Conservation (phyloP, 2,888 invertebrate genomes). For the Syrphus vitripennis region DNA sequence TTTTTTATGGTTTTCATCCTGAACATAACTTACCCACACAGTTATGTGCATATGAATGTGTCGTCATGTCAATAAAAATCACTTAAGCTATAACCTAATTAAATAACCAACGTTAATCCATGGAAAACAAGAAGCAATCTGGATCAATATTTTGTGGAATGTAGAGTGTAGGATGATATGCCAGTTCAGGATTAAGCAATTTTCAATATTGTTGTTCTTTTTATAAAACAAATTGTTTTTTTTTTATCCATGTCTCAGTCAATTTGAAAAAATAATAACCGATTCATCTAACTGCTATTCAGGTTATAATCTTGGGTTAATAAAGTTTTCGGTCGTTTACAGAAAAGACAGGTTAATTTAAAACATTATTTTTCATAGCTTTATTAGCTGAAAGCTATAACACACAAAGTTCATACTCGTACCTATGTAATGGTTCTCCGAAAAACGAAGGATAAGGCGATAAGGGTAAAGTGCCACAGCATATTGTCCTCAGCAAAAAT, state of each 20-base stretch:
- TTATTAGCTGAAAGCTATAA: no score
- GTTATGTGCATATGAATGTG: not conserved
- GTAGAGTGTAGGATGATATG: no score
- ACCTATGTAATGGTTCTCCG: not conserved
- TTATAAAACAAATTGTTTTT: not conserved
- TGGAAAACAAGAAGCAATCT: constrained; percentile 14
- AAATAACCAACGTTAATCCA: constrained; percentile 18
- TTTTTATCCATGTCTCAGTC: not conserved
- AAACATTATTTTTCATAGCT: not conserved
- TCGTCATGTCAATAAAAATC: constrained; percentile 12
- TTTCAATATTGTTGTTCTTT: not conserved
- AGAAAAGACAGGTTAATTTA: not conserved
- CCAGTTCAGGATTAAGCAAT: not conserved
- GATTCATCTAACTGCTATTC: not conserved
- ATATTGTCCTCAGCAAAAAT: not conserved
- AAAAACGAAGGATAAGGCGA: not conserved
- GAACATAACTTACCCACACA: not conserved
- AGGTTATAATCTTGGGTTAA: constrained; percentile 23
- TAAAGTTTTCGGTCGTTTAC: constrained; percentile 21
- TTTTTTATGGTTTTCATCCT: constrained; percentile 13
- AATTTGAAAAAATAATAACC: constrained; percentile 27
- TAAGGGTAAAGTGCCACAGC: not conserved
- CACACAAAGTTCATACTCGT: no score
- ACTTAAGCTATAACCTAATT: constrained; percentile 32
- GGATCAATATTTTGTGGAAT: not conserved